Evolutionary conservation across 1,140 invertebrate genomes (phyloP).

Genomic region (Cyclina sinensis): DNA sequence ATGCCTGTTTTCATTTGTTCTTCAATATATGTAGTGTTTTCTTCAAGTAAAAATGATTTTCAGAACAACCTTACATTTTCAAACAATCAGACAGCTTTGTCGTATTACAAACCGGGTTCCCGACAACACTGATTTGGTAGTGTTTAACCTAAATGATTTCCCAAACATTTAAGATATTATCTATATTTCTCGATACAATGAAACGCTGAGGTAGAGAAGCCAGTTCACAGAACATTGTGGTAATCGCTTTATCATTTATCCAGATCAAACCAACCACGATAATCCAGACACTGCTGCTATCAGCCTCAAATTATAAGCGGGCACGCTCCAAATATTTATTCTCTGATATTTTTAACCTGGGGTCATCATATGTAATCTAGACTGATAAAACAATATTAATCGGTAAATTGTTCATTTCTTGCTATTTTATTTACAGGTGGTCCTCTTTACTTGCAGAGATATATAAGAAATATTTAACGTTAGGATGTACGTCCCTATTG

Average conservation of each 20-base stretch:
- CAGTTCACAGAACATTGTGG: neutral
- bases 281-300: slow-evolving; percentile 11
- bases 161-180: no score
- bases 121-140: no score
- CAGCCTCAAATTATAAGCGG: slow-evolving; percentile 34
- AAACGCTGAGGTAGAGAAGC: neutral
- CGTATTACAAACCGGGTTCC: no score
- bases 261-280: neutral
- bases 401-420: slow-evolving; percentile 25
- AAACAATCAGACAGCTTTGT: no score
- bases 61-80: no score
- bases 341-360: slow-evolving; percentile 17
- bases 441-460: neutral
- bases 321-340: slow-evolving; percentile 29
- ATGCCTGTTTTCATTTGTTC: no score
- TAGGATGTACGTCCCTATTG: no score
- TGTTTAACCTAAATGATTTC: no score
- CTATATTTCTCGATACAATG: neutral
- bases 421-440: slow-evolving; percentile 12
- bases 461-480: neutral
- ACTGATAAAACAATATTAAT: slow-evolving; percentile 33
- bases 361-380: neutral
- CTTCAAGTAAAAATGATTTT: no score
- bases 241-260: slow-evolving; percentile 26
- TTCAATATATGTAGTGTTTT: no score